Evolutionary conservation across 2,113 vertebrate genomes (phyloP).

Genomic region (Okapia johnstoni): DNA sequence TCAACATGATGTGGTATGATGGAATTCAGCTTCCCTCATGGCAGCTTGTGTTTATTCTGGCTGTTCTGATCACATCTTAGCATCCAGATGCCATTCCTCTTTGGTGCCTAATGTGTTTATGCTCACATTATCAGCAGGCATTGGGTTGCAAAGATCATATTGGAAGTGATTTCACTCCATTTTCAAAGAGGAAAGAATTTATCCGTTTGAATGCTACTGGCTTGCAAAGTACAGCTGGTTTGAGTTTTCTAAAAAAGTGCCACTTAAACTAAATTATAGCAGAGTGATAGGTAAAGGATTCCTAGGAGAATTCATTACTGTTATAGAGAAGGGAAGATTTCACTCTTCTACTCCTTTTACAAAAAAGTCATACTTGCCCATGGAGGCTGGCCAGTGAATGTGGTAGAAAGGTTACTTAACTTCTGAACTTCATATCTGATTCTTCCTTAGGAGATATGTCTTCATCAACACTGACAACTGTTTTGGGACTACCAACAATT

Average conservation of each 20-base stretch:
- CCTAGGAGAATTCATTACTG: not conserved
- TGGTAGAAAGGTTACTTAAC: not conserved
- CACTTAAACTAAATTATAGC: constrained; percentile 29
- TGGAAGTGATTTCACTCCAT: constrained; percentile 43
- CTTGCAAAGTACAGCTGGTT: constrained; percentile 9
- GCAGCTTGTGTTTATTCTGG: not conserved
- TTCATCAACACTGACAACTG: not conserved
- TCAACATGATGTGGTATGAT: not conserved
- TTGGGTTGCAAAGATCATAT: constrained; percentile 14
- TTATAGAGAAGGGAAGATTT: not conserved
- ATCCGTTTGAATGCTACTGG: constrained; percentile 33
- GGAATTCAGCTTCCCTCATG: not conserved
- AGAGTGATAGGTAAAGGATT: not conserved
- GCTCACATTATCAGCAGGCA: constrained; percentile 32
- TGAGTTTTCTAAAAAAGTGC: constrained; percentile 10
- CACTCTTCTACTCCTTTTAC: not conserved
- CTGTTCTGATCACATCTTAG: not conserved
- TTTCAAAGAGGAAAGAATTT: constrained; percentile 43
- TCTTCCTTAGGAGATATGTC: not conserved
- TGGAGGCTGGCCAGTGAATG: not conserved
- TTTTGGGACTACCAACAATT: not conserved
- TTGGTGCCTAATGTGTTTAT: not conserved
- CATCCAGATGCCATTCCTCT: not conserved
- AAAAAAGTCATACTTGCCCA: not conserved
- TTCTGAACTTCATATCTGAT: not conserved